Evolutionary conservation across 2,113 vertebrate genomes (phyloP).

Genomic region (Callorhinus ursinus): DNA sequence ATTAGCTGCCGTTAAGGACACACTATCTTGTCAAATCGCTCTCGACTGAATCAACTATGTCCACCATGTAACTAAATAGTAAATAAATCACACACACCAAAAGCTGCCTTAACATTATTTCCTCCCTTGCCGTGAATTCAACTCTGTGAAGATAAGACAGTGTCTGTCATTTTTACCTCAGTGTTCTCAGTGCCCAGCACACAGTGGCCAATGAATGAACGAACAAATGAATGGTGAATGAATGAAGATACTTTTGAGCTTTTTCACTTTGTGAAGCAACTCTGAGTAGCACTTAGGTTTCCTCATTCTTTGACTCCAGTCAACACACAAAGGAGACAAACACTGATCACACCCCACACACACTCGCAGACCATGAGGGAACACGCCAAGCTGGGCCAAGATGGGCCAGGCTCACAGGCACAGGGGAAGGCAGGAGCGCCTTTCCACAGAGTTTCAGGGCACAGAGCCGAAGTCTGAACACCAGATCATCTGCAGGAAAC

Average conservation of each 20-base stretch:
- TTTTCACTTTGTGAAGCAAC: not conserved
- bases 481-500: not conserved
- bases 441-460: not conserved
- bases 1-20: not conserved
- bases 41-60: not conserved
- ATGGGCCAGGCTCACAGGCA: not conserved
- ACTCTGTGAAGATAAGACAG: not conserved
- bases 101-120: not conserved
- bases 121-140: not conserved
- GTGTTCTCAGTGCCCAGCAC: not conserved
- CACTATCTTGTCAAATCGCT: not conserved
- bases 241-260: not conserved
- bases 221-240: not conserved
- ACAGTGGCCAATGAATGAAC: not conserved
- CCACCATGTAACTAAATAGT: not conserved
- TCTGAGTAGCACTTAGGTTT: not conserved
- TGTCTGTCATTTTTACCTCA: not conserved
- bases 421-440: not conserved
- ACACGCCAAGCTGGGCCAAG: not conserved
- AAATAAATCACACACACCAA: not conserved
- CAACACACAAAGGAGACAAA: not conserved
- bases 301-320: not conserved
- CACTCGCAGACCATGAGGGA: not conserved
- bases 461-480: not conserved
- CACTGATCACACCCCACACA: no score